Percentiles rank a stretch among this genome's conserved stretches.
Conservation (phyloP, 2,888 invertebrate species). For the Caenorhabditis angaria region DNA sequence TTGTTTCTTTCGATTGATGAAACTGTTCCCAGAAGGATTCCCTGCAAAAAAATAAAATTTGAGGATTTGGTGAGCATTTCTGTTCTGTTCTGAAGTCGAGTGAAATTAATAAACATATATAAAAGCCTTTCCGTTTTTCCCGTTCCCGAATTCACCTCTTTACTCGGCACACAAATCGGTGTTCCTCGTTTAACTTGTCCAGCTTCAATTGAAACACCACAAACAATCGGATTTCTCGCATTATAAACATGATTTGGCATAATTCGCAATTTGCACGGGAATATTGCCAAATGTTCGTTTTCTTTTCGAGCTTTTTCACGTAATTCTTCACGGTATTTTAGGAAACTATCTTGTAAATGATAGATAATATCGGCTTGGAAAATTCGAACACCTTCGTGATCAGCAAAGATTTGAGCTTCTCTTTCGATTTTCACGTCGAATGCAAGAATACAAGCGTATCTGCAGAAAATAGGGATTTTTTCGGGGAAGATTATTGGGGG, state of each 20-base stretch:
- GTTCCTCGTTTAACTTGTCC: constrained; percentile 95
- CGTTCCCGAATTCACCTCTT: constrained; percentile 80
- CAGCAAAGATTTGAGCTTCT: constrained; percentile 97
- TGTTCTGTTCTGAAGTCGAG: too few relatives aligned
- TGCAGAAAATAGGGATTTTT: constrained; percentile 73
- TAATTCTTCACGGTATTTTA: constrained; percentile 81
- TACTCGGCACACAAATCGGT: constrained; percentile 93
- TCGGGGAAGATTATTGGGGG: too few relatives aligned
- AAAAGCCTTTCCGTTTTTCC: too few relatives aligned
- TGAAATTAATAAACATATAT: too few relatives aligned
- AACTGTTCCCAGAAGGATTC: constrained; percentile 90
- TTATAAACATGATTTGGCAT: constrained; percentile 93
- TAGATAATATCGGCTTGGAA: constrained; percentile 98
- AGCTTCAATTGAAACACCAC: constrained; percentile 93
- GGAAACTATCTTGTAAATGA: constrained; percentile 96
- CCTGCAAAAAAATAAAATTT: constrained; percentile 77
- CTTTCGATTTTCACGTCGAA: constrained; percentile 94
- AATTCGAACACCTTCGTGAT: constrained; percentile 89
- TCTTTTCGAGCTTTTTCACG: constrained; percentile 91
- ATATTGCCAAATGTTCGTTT: constrained; percentile 94
- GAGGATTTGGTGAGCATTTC: not conserved
- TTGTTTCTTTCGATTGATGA: constrained; percentile 95
- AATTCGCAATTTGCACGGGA: constrained; percentile 90
- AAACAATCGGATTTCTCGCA: constrained; percentile 91
- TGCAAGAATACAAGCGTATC: constrained; percentile 95